phyloP scores from a whole-genome alignment of 2,888 invertebrate species.

The Crioceris asparagi region DNA sequence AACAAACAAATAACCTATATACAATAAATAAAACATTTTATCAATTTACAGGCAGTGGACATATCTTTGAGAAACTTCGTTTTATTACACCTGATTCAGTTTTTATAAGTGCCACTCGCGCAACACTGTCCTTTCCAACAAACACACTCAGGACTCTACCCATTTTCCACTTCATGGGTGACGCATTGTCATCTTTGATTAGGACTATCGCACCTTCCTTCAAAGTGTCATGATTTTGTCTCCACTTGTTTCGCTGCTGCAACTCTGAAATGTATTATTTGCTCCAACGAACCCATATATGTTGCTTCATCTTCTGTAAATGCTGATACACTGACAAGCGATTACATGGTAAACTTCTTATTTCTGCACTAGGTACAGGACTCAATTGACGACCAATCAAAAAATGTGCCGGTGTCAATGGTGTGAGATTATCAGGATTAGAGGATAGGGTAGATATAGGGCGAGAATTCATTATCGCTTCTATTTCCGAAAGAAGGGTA shows the following conservation, averaged over 20 bases:
- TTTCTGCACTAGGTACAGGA: slow-evolving; percentile 6
- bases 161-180: too few relatives aligned
- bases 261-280: slow-evolving; percentile 5
- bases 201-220: too few relatives aligned
- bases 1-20: too few relatives aligned
- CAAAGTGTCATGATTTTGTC: not conserved
- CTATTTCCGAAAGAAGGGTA: slow-evolving; percentile 20
- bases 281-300: slow-evolving; percentile 7
- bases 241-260: slow-evolving; percentile 7
- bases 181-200: too few relatives aligned
- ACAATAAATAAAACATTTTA: too few relatives aligned
- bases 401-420: slow-evolving; percentile 17
- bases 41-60: too few relatives aligned
- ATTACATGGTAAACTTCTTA: slow-evolving; percentile 6
- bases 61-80: too few relatives aligned
- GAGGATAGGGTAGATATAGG: slow-evolving; percentile 17
- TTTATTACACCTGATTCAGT: too few relatives aligned
- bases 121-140: too few relatives aligned
- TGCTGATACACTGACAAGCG: slow-evolving; percentile 7
- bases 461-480: slow-evolving; percentile 23
- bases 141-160: too few relatives aligned
- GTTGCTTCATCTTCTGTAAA: slow-evolving; percentile 5
- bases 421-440: slow-evolving; percentile 11
- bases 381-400: slow-evolving; percentile 8
- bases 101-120: too few relatives aligned